Evolutionary conservation across 2,888 invertebrate genomes (phyloP), one percentile per base, ranked within the genome.

Genomic region (Lordiphosa fenestrarum): DNA sequence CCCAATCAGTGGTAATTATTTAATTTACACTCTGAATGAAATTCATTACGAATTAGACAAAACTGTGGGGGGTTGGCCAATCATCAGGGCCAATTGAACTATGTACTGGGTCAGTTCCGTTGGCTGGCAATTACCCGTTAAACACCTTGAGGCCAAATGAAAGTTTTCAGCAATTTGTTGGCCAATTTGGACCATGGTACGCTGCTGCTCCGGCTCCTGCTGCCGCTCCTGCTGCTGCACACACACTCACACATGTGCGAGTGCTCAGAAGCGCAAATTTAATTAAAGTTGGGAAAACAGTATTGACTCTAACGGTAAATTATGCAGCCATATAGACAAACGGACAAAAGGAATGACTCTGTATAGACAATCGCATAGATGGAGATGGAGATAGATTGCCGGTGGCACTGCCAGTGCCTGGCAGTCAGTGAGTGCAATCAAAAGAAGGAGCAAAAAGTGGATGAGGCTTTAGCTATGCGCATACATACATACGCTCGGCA

Each of bases 281-380:
- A 77, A 77, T 77, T 77, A 77, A 77, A 77, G 77, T 77, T 81
- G 65, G 72, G 66, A 77, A 72, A 77, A 74, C 74, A 66, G 59
- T 77, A 77, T 77, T 77, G 77, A 81, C 72, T 77, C 68, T 54
- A 73, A 73, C 77, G 67, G 81, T 77, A 76, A 77, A 77, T 77
- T 77, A 77, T 77, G 77, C 77, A 81, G 64, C 74, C 71, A 69
- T 9, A 39, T 50, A 61, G 54, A 62, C 54, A 63, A 50, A 61
- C 50, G 50, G 46, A 61, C 53, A 47, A 53, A 41, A 60, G 61
- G 53, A 60, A 53, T 50, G 54, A 54, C 13, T 30, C 25, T 4
- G 25, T n/a, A 54, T 51, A 65, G 64, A 64, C 58, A 64, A 66
- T 64, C 58, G 53, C 58, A 64, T 49, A 59, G 59, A 59, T 66